phyloP scores from a whole-genome alignment of 2,113 vertebrate species.

The Poeciliopsis turrubarensis region DNA sequence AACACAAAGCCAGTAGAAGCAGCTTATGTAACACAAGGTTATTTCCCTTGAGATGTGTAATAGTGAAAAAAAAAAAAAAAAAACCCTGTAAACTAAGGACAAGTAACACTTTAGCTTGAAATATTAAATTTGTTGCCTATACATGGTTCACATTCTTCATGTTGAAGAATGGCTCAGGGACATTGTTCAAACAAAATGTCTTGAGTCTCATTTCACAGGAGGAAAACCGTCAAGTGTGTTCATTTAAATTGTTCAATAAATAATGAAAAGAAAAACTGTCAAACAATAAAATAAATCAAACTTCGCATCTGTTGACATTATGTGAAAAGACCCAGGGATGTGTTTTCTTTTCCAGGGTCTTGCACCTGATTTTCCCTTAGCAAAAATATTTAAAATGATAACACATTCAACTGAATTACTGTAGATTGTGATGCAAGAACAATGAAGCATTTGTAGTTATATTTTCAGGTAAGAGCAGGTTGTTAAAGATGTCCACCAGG shows the following conservation, averaged over 20 bases:
- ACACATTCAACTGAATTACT: not conserved
- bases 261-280: too few species aligned
- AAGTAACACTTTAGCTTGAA: not conserved
- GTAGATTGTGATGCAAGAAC: not conserved
- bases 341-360: too few species aligned
- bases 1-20: not conserved
- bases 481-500: slow-evolving; percentile 38
- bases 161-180: too few species aligned
- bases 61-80: not conserved
- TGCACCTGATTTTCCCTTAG: not conserved
- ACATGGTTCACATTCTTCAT: too few species aligned
- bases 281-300: too few species aligned
- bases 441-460: not conserved
- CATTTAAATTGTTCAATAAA: not conserved
- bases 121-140: too few species aligned
- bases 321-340: too few species aligned
- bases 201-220: not conserved
- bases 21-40: not conserved
- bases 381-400: not conserved
- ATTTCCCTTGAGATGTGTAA: not conserved
- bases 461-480: not conserved
- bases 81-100: not conserved
- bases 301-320: too few species aligned
- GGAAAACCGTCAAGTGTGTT: not conserved
- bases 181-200: not conserved